Evolutionary conservation across 2,888 invertebrate genomes (phyloP).

Genomic region (Meteorus colon): DNA sequence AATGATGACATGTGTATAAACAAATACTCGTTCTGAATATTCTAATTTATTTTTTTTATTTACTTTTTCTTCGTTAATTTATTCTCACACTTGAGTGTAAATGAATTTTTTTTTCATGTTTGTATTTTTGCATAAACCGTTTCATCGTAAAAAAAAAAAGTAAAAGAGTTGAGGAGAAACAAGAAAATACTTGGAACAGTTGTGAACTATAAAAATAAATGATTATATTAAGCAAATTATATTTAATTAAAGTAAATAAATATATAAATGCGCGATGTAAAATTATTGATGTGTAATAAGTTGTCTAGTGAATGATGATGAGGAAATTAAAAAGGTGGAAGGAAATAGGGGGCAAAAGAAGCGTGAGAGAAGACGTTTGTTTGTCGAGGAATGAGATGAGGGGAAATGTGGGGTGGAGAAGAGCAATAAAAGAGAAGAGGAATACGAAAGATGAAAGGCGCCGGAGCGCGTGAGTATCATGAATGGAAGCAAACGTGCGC

Average conservation of each 20-base stretch:
- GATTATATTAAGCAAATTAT: neutral
- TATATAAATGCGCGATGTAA: neutral
- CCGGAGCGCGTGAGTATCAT: constrained; percentile 56
- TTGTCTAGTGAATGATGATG: constrained; percentile 8
- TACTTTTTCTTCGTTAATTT: neutral
- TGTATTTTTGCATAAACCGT: constrained; percentile 4
- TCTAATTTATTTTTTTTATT: neutral
- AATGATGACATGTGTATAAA: neutral
- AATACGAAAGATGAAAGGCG: constrained; percentile 50
- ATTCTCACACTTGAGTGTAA: constrained; percentile 4
- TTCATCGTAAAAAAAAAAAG: neutral
- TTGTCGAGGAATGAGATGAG: constrained; percentile 21
- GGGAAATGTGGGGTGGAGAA: constrained; percentile 25
- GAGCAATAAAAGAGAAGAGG: too few species aligned
- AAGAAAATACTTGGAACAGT: neutral
- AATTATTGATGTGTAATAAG: neutral
- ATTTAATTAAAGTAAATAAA: neutral
- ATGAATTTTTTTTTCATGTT: constrained; percentile 2
- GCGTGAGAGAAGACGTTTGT: constrained; percentile 11
- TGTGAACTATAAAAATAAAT: neutral
- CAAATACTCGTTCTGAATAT: constrained; percentile 1
- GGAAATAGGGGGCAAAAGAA: neutral
- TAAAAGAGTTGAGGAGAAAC: neutral
- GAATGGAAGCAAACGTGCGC: constrained; percentile 56
- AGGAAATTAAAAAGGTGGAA: neutral